Conservation (phyloP, 2,888 invertebrate species). For the Eupelmus urozonus region DNA sequence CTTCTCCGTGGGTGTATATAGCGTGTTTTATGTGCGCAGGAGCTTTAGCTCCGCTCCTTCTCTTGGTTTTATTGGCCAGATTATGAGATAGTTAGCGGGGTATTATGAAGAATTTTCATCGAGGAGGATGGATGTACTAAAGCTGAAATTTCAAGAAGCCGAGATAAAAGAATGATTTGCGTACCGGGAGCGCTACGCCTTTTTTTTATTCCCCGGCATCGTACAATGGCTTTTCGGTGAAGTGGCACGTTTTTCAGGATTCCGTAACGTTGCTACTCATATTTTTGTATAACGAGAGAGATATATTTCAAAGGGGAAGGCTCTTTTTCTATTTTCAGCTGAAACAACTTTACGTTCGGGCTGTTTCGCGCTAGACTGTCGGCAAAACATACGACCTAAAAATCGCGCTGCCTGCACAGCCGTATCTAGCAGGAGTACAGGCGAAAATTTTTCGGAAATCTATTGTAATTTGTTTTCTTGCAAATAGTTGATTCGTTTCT, state of each 20-base stretch:
- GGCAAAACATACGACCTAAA: slow-evolving; percentile 31
- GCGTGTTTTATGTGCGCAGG: background rate
- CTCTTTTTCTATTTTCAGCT: slow-evolving; percentile 8
- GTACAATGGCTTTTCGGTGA: no score
- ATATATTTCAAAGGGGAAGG: background rate
- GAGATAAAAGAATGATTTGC: no score
- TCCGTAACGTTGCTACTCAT: background rate
- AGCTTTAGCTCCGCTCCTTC: background rate
- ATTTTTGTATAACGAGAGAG: background rate
- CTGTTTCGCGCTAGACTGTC: slow-evolving; percentile 18
- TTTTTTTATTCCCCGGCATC: no score
- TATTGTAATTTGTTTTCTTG: slow-evolving; percentile 32
- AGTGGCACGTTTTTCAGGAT: no score
- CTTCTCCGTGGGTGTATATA: no score
- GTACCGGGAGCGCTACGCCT: no score
- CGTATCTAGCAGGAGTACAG: background rate
- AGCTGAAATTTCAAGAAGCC: no score
- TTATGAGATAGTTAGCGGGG: background rate
- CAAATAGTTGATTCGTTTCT: no score
- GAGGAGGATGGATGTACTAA: no score
- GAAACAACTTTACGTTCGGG: slow-evolving; percentile 12
- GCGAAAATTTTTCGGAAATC: slow-evolving; percentile 1
- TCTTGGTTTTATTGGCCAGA: slow-evolving; percentile 6
- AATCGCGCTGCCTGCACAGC: slow-evolving; percentile 11
- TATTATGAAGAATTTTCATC: background rate